Evolutionary conservation across 2,113 vertebrate genomes (phyloP), one percentile per base, ranked within the genome.

Genomic region (Zosterops lateralis): DNA sequence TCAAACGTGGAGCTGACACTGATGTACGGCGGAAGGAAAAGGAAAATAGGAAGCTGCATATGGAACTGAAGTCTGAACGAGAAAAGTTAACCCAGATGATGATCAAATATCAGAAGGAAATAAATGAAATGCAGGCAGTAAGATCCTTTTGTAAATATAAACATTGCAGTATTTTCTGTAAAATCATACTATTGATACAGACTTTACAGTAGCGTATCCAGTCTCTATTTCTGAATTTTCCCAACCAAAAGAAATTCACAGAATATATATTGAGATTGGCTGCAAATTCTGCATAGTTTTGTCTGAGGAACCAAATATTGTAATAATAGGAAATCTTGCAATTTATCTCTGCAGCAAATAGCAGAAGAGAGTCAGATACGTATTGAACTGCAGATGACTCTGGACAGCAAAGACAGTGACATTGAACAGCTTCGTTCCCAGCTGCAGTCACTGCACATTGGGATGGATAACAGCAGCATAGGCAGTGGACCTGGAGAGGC

Each of bases 381-480:
- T 14, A 98, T 99, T 51, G 99, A 99, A 96, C 98, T 99, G 66
- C 99, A 99, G 97, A 99, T 99, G 99, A 99, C 99, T 32, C 98
- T 99, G 95, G 99, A 99, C 97, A 99, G 99, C 87, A 99, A 99
- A 91, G 99, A 99, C 96, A 99, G 99, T 15, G 99, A 99, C 96
- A 99, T 99, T n/a, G 99, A 99, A 95, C 99, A 99, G 97, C 98
- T 99, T 51, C 98, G 99, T 42, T 98, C 98, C 5, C 98, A 98
- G 79, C 98, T 99, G 19, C 99, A 98, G 93, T 97, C 99, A 17
- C 95, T 99, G 76, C 99, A 98, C 10, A 98, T 99, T 14, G 99
- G 99, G 17, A 97, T 99, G 58, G 99, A 99, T 84, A 99, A 98
- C 5, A 98, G 98, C 66, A 99, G 99, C 50, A 97, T 98, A 89